phyloP scores from a whole-genome alignment of 2,888 invertebrate genomes.

The Lasiommata megera region DNA sequence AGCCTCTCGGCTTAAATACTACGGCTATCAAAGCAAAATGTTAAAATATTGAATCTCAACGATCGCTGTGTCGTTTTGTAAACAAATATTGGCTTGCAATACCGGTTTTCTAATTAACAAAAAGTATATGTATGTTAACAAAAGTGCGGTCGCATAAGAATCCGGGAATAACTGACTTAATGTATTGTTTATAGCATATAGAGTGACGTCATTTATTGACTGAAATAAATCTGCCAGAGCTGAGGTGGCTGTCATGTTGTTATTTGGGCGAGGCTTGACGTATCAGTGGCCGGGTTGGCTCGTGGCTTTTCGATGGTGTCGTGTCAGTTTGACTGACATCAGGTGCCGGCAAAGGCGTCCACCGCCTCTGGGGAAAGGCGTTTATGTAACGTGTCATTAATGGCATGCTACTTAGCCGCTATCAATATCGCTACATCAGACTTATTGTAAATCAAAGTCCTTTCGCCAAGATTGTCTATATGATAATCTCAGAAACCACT shows the following conservation, averaged over 20 bases:
- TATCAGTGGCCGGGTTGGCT: slow-evolving; percentile 18
- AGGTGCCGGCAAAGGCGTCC: too few relatives aligned
- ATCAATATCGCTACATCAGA: too few relatives aligned
- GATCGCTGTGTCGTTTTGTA: neutral
- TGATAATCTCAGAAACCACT: too few relatives aligned
- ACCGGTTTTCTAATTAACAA: slow-evolving; percentile 6
- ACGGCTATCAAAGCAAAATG: slow-evolving; percentile 3
- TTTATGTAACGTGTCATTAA: slow-evolving; percentile 50
- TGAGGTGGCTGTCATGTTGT: too few relatives aligned
- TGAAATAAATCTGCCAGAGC: too few relatives aligned
- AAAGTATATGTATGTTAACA: too few relatives aligned
- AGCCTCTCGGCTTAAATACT: neutral
- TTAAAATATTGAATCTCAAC: neutral
- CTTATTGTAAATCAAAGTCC: too few relatives aligned
- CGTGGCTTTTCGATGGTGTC: slow-evolving; percentile 27
- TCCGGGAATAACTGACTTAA: too few relatives aligned
- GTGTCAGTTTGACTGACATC: slow-evolving; percentile 45
- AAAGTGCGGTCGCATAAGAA: too few relatives aligned
- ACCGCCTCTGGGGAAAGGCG: slow-evolving; percentile 50
- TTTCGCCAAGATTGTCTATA: too few relatives aligned
- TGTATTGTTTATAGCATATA: too few relatives aligned
- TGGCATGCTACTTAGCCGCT: slow-evolving; percentile 46
- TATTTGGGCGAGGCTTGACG: neutral
- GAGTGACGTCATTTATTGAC: too few relatives aligned
- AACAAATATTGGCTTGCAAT: neutral